Conservation (phyloP, 2,888 invertebrate genomes). For the Lamellibrachia columna region DNA sequence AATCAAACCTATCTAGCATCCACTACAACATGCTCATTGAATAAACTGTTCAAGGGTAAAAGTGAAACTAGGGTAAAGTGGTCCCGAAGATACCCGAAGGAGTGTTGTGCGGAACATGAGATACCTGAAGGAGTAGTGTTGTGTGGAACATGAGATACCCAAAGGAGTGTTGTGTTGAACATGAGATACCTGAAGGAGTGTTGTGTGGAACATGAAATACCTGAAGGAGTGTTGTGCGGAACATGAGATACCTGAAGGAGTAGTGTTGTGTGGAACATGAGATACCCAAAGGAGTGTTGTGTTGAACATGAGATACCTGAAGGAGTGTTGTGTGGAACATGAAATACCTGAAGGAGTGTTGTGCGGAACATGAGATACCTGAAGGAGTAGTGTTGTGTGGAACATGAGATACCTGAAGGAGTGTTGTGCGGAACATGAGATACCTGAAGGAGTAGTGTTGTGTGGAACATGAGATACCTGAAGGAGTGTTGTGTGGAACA, state of each 20-base stretch:
- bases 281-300: slow-evolving; percentile 86
- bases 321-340: neutral
- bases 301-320: slow-evolving; percentile 68
- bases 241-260: slow-evolving; percentile 63
- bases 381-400: slow-evolving; percentile 82
- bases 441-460: neutral
- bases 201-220: slow-evolving; percentile 66
- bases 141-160: too few relatives aligned
- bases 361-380: slow-evolving; percentile 70
- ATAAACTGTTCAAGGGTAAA: too few relatives aligned
- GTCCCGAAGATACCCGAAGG: too few relatives aligned
- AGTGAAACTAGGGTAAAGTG: too few relatives aligned
- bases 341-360: neutral
- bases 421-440: neutral
- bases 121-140: too few relatives aligned
- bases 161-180: too few relatives aligned
- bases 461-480: neutral
- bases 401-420: slow-evolving; percentile 69
- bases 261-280: neutral
- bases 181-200: neutral
- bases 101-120: too few relatives aligned
- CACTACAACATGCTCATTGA: too few relatives aligned
- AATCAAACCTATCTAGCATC: too few relatives aligned
- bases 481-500: neutral
- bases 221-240: slow-evolving; percentile 85